Base-by-base conservation (phyloP, 2,888 invertebrate genomes). In the Drosophila setosimentum region DNA sequence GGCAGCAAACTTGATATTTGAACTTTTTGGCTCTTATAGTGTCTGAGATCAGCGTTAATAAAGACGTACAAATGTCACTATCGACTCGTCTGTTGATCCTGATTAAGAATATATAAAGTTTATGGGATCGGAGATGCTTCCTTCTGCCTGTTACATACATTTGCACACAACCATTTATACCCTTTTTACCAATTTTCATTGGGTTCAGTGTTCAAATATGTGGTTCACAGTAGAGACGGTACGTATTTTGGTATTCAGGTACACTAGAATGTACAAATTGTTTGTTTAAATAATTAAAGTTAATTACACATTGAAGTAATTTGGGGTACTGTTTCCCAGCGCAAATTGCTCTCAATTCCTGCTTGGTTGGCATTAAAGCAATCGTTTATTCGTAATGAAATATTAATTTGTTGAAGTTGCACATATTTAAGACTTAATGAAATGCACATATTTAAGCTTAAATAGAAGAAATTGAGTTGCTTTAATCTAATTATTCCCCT, bases 261-360 rank as follows among this genome's bases (percentile, higher is more conserved):
- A 21, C 45, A 16, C 21, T 8, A 16, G 24, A 45, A 45, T 24
- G 16, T 45, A 45, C 45, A 45, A 45, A 24, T 45, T 45, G 45
- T 45, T 45, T 45, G 45, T 24, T 45, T 45, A 45, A 45, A 45
- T 45, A 45, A 24, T 45, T 45, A 16, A 45, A 45, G 45, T 45
- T 45, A 45, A 45, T 45, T 45, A 24, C 16, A 16, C 16, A 16
- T 45, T 45, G 24, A 24, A 24, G 45, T 24, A 45, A 45, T 24
- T 45, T 16, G 8, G 3, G 16, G 21, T 24, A 45, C 24, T 45
- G 45, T 45, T 24, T 24, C 21, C 45, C 45, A 24, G 21, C 8
- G 16, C 45, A 16, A 21, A 42, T 16, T 24, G 21, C 21, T 16
- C 45, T 24, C 8, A 16, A 45, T 45, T 24, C 45, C 16, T 24